Evolutionary conservation across 2,888 invertebrate genomes (phyloP), one percentile per base, ranked within the genome.

Genomic region (Eledona agricola): DNA sequence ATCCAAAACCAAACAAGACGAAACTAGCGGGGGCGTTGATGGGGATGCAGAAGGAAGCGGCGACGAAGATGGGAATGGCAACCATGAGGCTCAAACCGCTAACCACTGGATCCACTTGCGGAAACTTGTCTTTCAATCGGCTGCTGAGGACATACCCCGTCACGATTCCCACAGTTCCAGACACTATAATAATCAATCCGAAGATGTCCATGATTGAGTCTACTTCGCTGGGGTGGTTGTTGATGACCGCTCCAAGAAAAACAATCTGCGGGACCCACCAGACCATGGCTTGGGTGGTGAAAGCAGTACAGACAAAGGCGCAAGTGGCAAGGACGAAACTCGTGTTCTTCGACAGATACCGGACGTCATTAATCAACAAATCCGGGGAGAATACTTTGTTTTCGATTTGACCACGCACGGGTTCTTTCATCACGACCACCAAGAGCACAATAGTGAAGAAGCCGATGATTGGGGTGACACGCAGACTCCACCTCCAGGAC

Each of bases 211-310:
- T 10, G 5, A 4, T 9, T 10, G 20, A 4, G 7, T 20, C 2
- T 11, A 3, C 2, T 5, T 19, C 12, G n/a, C 4, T 9, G 4
- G 10, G 10, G 2, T 3, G 9, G n/a, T 3, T 5, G 2, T n/a
- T 2, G 2, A 6, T 11, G 4, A 3, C n/a, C 4, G 20, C 10
- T 7, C 35, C 35, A 4, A 11, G 3, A 5, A 5, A 2, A 7
- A 9, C 4, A 6, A 19, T 2, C 6, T 17, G 17, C n/a, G 35
- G 35, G 5, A 3, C 20, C 35, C 35, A 35, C 35, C 35, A 35
- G 5, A 10, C 5, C 3, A 20, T 5, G 10, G 10, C 35, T n/a
- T 20, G 19, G 5, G 35, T 2, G 3, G 20, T 9, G 20, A 35
- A 35, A 2, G 20, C 20, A 2, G 20, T 13, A 3, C 4, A 2